Evolutionary conservation across 2,797 vertebrate species (phyloP), one percentile per base, ranked within the genome.

Genomic region (Sylvia borin): DNA sequence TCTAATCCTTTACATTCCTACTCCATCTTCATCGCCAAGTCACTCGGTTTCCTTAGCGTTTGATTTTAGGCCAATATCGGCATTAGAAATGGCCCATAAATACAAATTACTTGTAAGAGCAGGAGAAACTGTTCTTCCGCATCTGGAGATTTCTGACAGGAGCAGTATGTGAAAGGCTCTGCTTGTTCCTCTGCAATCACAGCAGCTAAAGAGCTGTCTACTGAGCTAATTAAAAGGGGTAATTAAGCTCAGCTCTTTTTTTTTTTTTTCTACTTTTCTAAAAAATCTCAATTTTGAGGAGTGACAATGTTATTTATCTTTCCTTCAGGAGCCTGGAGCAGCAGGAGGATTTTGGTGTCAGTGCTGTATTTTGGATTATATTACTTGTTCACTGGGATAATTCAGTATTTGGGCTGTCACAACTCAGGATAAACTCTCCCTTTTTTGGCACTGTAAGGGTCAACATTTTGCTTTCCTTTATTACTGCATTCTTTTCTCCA

Each of bases 1-100:
- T 86, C 88, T 98, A 98, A 98, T 98, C 97, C 97, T 97, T 97
- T 91, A 94, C 96, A 97, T 97, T 98, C 98, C 95, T 96, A 85
- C 83, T 95, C 78, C 13, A 66, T 95, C 96, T 92, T 94, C 76
- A 90, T 88, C 95, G 89, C 93, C 85, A 40, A 86, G 73, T 85
- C 72, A 85, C 71, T 88, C 85, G 34, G 72, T 92, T 94, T 93
- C 92, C 77, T 96, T 78, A 65, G 60, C 64, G 68, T 85, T 97
- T 94, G 91, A 89, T 85, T 96, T 88, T 53, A 84, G 95, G 79
- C 62, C 96, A 93, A 85, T 92, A 90, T 95, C 95, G 91, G 93
- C 85, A 70, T 57, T 76, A 83, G 81, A 91, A 96, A 80, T 48
- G 54, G 73, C 20, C 71, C 51, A 73, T 74, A 95, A 96, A 94